These are phyloP conservation scores for Gnathonemus echidnorhynchus DNA, from an alignment of 2,113 vertebrate species.

Conservation along the genomic window DNA sequence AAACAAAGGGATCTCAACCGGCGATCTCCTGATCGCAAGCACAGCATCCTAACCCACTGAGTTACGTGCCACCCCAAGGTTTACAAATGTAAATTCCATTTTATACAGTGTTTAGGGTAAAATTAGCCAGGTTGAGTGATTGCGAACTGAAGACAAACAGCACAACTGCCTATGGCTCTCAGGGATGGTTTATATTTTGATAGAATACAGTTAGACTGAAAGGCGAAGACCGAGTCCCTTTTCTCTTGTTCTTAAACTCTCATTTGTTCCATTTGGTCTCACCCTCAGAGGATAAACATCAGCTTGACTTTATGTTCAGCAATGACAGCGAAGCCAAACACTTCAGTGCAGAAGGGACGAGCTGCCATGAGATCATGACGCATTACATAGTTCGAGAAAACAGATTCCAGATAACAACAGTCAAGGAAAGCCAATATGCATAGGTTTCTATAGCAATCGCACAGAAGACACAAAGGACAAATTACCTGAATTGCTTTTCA, in stretches of 20 bases:
- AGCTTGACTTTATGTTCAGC: constrained; percentile 27
- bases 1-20: background rate
- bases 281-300: constrained; percentile 30
- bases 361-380: constrained; percentile 35
- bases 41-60: background rate
- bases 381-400: constrained; percentile 38
- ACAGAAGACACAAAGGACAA: constrained; percentile 16
- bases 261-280: constrained; percentile 35
- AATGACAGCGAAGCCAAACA: constrained; percentile 26
- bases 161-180: background rate
- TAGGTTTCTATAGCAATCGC: constrained; percentile 17
- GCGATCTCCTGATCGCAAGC: background rate
- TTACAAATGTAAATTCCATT: background rate
- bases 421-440: constrained; percentile 27
- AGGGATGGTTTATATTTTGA: constrained; percentile 9
- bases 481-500: constrained; percentile 6
- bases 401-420: constrained; percentile 37
- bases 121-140: background rate
- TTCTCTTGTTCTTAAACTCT: constrained; percentile 16
- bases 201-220: constrained; percentile 23
- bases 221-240: constrained; percentile 18
- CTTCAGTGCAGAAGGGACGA: constrained; percentile 29
- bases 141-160: background rate
- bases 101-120: background rate
- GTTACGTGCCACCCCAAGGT: background rate